Percentiles rank a stretch among this genome's conserved stretches.
Conservation (phyloP, 2,797 vertebrate genomes). For the Tenualosa ilisha region DNA sequence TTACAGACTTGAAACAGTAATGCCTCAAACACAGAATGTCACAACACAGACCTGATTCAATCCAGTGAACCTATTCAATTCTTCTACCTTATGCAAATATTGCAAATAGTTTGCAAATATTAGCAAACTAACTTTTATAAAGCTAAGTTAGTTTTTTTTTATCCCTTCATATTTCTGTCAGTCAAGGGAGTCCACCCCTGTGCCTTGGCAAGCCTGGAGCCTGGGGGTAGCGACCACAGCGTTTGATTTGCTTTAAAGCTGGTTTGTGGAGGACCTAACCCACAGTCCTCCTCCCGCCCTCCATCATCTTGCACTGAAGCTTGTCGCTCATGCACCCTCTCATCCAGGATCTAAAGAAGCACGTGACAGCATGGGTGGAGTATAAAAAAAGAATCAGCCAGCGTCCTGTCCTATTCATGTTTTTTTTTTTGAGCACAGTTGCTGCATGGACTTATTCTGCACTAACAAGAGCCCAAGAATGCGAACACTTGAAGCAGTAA, state of each 20-base stretch:
- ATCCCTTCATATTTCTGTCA: slow-evolving; percentile 25
- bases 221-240: slow-evolving; percentile 26
- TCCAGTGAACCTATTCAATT: background rate
- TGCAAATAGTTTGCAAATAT: no score
- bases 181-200: slow-evolving; percentile 1
- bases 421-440: slow-evolving; percentile 8
- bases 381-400: slow-evolving; percentile 44
- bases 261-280: slow-evolving; percentile 48
- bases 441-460: slow-evolving; percentile 15
- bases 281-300: slow-evolving; percentile 42
- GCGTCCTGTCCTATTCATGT: slow-evolving; percentile 23
- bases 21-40: background rate
- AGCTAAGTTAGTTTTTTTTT: background rate
- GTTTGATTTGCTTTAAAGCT: slow-evolving; percentile 50
- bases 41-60: background rate
- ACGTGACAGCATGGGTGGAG: slow-evolving; percentile 47
- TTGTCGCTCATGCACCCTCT: slow-evolving; percentile 34
- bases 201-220: slow-evolving; percentile 34
- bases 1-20: background rate
- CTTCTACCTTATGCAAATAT: background rate
- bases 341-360: slow-evolving; percentile 41
- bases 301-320: slow-evolving; percentile 18
- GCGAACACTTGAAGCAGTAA: background rate
- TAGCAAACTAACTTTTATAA: background rate
- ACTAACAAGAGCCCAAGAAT: background rate